Base-by-base conservation (phyloP, 37 sponge, comb jelly and placozoan genomes). In the Axinella damicornis region DNA sequence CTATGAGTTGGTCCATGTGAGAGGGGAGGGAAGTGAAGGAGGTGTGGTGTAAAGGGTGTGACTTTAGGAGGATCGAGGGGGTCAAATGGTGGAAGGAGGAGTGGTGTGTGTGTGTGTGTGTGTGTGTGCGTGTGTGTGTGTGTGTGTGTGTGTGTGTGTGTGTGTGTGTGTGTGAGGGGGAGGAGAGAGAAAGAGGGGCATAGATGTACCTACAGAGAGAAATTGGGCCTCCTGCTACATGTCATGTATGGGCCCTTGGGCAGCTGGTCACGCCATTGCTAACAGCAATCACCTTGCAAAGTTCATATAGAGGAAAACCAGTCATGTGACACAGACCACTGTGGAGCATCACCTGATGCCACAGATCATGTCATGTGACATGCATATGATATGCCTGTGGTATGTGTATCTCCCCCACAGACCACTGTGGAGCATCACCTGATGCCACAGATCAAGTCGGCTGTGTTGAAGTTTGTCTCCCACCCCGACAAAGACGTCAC, bases 291-390 rank as follows among this genome's bases (percentile, higher is more conserved):
- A n/a, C n/a, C n/a, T n/a, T n/a, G n/a, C n/a, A n/a, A n/a, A n/a
- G n/a, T n/a, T n/a, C n/a, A n/a, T n/a, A n/a, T n/a, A n/a, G n/a
- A n/a, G n/a, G n/a, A n/a, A n/a, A n/a, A n/a, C n/a, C n/a, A n/a
- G n/a, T n/a, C n/a, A n/a, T n/a, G n/a, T n/a, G n/a, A n/a, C 41
- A 11, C 57, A 87, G 87, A 80, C 31, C 54, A 67, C 80, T 6
- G 80, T 87, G 46, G 87, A 87, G 71, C 87, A 53, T 65, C 11
- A 63, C 30, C 14, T 87, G 34, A 63, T 87, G 17, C 87, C 87
- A 18, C 65, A 73, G 33, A 70, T 87, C 46, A 66, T 53, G 67
- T 53, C 40, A n/a, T n/a, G n/a, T n/a, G n/a, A n/a, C n/a, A n/a
- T n/a, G n/a, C n/a, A n/a, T n/a, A n/a, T n/a, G n/a, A n/a, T n/a